phyloP scores from a whole-genome alignment of 2,888 invertebrate species.

The Lasiommata megera region DNA sequence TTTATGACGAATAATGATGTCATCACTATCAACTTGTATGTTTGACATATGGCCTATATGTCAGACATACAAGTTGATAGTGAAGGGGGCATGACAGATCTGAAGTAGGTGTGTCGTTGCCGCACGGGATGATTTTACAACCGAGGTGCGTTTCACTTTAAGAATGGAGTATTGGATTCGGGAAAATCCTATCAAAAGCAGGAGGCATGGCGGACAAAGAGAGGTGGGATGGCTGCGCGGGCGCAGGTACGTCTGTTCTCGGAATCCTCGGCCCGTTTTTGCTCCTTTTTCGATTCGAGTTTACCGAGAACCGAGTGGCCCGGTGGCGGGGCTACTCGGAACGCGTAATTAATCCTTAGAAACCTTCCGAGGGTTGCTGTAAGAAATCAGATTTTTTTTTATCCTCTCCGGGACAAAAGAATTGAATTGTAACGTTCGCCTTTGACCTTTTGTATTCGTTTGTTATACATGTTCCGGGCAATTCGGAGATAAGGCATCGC shows the following conservation, averaged over 20 bases:
- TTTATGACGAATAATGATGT: too few relatives aligned
- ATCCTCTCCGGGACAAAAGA: conserved; percentile 45
- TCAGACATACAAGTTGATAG: too few relatives aligned
- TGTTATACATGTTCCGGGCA: not conserved
- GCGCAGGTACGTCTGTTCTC: conserved; percentile 78
- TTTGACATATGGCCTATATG: too few relatives aligned
- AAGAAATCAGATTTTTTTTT: conserved; percentile 60
- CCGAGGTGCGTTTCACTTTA: too few relatives aligned
- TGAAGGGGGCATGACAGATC: too few relatives aligned
- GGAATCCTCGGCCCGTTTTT: conserved; percentile 74
- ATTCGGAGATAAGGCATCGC: conserved; percentile 1
- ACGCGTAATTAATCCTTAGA: conserved; percentile 81
- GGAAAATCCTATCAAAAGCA: not conserved
- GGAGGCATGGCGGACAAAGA: conserved; percentile 39
- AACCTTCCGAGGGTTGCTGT: conserved; percentile 78
- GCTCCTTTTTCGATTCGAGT: conserved; percentile 79
- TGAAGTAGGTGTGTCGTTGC: too few relatives aligned
- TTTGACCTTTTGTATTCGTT: conserved; percentile 44
- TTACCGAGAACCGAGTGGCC: conserved; percentile 78
- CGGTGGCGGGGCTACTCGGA: conserved; percentile 79
- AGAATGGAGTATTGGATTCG: not conserved
- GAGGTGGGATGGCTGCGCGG: conserved; percentile 66
- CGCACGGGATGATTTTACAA: too few relatives aligned
- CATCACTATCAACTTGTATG: too few relatives aligned
- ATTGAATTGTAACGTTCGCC: conserved; percentile 44